Evolutionary conservation across 2,797 vertebrate species (phyloP).

Genomic region (Sebastes dallii): DNA sequence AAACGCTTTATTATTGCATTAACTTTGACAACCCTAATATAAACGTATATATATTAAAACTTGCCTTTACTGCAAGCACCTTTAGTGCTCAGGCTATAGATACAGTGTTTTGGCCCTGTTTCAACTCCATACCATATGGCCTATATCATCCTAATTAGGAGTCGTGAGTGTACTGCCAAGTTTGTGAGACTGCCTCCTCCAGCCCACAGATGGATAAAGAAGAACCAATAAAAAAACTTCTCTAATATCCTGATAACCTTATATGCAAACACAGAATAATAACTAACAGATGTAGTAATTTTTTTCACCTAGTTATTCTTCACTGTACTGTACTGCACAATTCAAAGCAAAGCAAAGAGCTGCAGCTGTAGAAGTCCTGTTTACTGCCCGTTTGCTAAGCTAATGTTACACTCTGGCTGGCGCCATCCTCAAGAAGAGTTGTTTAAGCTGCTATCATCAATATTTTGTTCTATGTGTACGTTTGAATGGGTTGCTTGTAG

Average conservation of each 20-base stretch:
- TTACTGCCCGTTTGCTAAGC: not conserved
- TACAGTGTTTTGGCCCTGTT: not conserved
- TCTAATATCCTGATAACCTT: slow-evolving; percentile 37
- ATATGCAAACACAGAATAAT: slow-evolving; percentile 46
- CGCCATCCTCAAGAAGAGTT: not conserved
- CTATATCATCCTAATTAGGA: slow-evolving; percentile 16
- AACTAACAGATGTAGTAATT: slow-evolving; percentile 37
- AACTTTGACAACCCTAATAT: not conserved
- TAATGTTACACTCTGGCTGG: not conserved
- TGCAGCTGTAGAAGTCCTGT: not conserved
- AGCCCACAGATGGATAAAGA: slow-evolving; percentile 14
- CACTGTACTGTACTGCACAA: not conserved
- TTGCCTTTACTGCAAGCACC: not conserved
- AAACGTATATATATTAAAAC: not conserved
- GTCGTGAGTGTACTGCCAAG: not conserved
- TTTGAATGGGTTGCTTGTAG: no score
- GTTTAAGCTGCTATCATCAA: not conserved
- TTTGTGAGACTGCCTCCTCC: slow-evolving; percentile 7
- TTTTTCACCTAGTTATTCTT: not conserved
- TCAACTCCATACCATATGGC: slow-evolving; percentile 1
- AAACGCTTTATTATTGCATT: no score
- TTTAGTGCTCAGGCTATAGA: not conserved
- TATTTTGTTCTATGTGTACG: not conserved
- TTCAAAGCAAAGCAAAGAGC: not conserved
- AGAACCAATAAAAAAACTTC: slow-evolving; percentile 10